A percentile compares a stretch with the other conserved stretches of the same genome.
phyloP scores from a whole-genome alignment of 2,888 invertebrate species.

The Drosophila longiperda region DNA sequence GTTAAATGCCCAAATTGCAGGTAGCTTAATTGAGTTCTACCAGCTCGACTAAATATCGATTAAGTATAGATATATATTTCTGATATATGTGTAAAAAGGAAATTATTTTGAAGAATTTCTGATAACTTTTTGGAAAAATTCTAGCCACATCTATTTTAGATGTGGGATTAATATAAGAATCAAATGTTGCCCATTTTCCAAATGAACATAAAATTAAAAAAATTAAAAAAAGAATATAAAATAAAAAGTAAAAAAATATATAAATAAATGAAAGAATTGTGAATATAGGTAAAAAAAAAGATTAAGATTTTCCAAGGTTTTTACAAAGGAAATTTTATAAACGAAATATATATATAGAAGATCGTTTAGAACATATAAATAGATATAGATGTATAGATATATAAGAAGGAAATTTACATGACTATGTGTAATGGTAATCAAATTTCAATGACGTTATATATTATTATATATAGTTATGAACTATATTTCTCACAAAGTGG shows the following conservation, averaged over 20 bases:
- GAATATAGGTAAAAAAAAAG: no score
- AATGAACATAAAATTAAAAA: neutral
- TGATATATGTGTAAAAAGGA: neutral
- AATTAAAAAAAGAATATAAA: neutral
- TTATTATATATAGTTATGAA: no score
- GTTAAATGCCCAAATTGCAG: conserved; percentile 22
- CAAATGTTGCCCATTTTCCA: neutral
- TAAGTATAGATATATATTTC: neutral
- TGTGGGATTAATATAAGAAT: neutral
- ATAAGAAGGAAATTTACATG: no score
- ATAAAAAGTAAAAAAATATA: neutral
- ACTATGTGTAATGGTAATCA: no score
- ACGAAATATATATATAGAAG: no score
- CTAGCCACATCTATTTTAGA: neutral
- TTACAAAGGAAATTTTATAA: neutral
- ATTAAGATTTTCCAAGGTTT: neutral
- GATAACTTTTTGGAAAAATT: neutral
- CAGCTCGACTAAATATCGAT: neutral
- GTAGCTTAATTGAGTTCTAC: conserved; percentile 5
- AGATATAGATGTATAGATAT: no score
- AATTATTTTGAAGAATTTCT: neutral
- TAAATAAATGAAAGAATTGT: no score
- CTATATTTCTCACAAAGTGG: neutral
- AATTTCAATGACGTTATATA: no score
- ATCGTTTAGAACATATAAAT: no score